phyloP scores from a whole-genome alignment of 1,140 invertebrate species.

The Pristionchus pacificus region DNA sequence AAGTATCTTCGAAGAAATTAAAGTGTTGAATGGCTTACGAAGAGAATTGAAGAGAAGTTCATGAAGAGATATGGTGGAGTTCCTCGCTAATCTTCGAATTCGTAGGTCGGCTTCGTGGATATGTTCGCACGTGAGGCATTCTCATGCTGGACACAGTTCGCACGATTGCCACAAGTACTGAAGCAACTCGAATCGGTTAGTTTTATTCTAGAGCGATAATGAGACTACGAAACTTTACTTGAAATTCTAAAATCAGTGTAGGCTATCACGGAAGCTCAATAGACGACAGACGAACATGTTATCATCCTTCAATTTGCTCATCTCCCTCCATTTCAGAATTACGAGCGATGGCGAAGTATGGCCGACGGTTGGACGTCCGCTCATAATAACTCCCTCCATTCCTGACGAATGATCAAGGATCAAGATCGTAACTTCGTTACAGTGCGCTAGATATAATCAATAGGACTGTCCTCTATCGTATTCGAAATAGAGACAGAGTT shows the following conservation, averaged over 20 bases:
- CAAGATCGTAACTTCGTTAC: too few species aligned
- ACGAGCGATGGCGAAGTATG: constrained; percentile 45
- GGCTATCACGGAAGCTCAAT: too few species aligned
- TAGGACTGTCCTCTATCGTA: too few species aligned
- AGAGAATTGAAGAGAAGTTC: background rate
- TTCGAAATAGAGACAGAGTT: too few species aligned
- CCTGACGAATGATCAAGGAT: too few species aligned
- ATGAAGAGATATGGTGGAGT: background rate
- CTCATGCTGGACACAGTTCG: constrained; percentile 52
- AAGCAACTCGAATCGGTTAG: constrained; percentile 37
- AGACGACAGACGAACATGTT: too few species aligned
- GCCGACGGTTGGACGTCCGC: constrained; percentile 40
- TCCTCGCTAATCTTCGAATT: background rate
- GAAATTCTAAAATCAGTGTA: too few species aligned
- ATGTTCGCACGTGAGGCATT: constrained; percentile 57
- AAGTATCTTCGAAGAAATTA: background rate
- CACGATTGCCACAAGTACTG: constrained; percentile 46
- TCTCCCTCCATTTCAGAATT: constrained; percentile 28
- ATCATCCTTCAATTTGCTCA: too few species aligned
- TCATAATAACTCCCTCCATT: too few species aligned
- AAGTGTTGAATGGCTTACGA: too few species aligned
- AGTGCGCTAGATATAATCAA: too few species aligned
- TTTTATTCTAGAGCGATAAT: background rate
- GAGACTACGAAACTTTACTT: too few species aligned
- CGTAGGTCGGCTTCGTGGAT: constrained; percentile 45